Conservation (phyloP, 2,888 invertebrate species). For the Brenthis daphne region DNA sequence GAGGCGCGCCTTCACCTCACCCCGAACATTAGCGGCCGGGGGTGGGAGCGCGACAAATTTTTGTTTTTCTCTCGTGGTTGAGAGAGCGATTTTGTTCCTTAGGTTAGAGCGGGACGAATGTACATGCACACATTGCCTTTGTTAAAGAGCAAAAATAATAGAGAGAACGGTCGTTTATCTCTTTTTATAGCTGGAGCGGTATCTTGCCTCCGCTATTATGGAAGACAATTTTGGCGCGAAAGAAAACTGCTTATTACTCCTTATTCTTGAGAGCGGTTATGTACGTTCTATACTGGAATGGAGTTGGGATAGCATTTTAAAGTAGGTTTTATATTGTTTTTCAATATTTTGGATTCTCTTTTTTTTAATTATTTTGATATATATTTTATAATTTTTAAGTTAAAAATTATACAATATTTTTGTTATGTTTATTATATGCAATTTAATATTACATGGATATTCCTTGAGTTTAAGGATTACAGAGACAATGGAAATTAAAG, state of each 20-base stretch:
- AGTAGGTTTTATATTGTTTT: slow-evolving; percentile 8
- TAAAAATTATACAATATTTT: too few species aligned
- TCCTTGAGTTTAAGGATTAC: too few species aligned
- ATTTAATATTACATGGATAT: too few species aligned
- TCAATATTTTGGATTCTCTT: not conserved
- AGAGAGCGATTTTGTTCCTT: slow-evolving; percentile 50
- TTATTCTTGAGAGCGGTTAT: slow-evolving; percentile 68
- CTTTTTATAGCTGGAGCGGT: slow-evolving; percentile 80
- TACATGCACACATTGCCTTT: slow-evolving; percentile 79
- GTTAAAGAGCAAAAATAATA: slow-evolving; percentile 82
- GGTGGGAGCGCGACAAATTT: slow-evolving; percentile 73
- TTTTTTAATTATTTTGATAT: not conserved
- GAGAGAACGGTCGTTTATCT: slow-evolving; percentile 82
- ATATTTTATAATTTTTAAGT: not conserved
- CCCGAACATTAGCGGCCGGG: slow-evolving; percentile 70
- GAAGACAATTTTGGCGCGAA: slow-evolving; percentile 82
- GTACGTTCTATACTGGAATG: slow-evolving; percentile 45
- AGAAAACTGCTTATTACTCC: slow-evolving; percentile 82
- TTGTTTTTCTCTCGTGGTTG: slow-evolving; percentile 74
- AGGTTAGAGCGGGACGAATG: slow-evolving; percentile 69
- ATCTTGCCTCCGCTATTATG: slow-evolving; percentile 80
- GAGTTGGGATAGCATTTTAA: slow-evolving; percentile 38
- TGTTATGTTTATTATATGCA: too few species aligned
- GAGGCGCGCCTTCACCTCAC: slow-evolving; percentile 67
- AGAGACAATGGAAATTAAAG: too few species aligned